Conservation (phyloP, 2,797 vertebrate species). For the Sebastes flavidus region DNA sequence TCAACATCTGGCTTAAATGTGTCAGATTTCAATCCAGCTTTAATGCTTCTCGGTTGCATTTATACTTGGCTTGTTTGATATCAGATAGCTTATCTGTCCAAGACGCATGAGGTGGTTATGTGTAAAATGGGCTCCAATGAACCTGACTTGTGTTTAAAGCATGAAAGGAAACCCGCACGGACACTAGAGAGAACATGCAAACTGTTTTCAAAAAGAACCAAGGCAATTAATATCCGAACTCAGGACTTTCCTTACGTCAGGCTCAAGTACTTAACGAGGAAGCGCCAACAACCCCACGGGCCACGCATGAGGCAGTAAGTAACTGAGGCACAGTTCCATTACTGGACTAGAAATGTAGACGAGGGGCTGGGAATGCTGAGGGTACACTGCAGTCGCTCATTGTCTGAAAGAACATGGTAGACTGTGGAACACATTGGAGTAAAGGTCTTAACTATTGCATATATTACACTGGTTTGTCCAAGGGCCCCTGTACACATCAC, state of each 20-base stretch:
- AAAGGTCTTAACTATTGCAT: conserved; percentile 72
- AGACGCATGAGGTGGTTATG: background rate
- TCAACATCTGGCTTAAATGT: background rate
- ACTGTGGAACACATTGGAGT: conserved; percentile 36
- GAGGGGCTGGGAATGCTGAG: background rate
- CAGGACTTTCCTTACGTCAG: conserved; percentile 1
- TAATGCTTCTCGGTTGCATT: background rate
- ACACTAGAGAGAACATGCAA: conserved; percentile 5
- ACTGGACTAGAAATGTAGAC: conserved; percentile 19
- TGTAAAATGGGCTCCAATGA: background rate
- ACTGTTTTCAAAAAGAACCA: conserved; percentile 3
- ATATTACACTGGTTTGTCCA: conserved; percentile 61
- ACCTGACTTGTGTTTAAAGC: background rate
- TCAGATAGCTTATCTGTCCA: background rate
- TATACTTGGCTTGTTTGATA: background rate
- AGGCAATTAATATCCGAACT: conserved; percentile 7
- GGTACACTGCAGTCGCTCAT: conserved; percentile 8
- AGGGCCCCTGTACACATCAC: conserved; percentile 1
- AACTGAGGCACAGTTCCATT: conserved; percentile 53
- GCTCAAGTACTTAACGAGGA: background rate
- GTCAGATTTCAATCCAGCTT: background rate
- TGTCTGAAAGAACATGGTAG: background rate
- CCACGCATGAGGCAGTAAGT: conserved; percentile 47
- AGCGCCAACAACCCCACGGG: background rate
- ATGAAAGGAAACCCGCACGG: background rate